These are phyloP conservation scores for Sitta carolinensis DNA, from an alignment of 2,797 vertebrate genomes.

Conservation along the genomic window DNA sequence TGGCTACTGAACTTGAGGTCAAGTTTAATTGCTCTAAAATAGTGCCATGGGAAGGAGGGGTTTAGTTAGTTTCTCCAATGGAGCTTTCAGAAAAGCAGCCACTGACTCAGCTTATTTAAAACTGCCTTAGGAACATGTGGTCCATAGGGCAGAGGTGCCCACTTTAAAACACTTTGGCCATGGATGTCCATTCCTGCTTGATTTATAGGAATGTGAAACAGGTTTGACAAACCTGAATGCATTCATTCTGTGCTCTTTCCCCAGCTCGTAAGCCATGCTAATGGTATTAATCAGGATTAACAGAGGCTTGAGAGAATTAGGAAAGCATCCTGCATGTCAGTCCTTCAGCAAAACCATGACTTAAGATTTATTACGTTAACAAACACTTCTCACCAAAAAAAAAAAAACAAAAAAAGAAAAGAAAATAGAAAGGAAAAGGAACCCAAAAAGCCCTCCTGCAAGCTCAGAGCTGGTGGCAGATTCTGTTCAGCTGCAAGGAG, in stretches of 20 bases:
- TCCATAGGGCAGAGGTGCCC: neutral
- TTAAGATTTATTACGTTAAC: neutral
- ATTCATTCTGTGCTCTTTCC: neutral
- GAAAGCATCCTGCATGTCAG: neutral
- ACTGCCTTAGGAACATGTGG: neutral
- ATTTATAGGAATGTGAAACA: neutral
- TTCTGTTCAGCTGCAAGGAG: neutral
- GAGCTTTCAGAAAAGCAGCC: neutral
- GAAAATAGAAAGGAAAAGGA: neutral
- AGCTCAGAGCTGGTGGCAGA: neutral
- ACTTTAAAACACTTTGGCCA: neutral
- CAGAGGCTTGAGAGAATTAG: slow-evolving; percentile 35
- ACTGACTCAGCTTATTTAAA: neutral
- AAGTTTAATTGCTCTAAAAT: neutral
- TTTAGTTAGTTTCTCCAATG: neutral
- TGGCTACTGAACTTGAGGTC: neutral
- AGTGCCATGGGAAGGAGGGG: neutral
- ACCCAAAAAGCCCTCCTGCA: neutral
- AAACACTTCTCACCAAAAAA: neutral
- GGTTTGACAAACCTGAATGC: neutral
- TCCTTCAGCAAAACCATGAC: neutral
- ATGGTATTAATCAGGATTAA: slow-evolving; percentile 52
- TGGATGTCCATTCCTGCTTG: neutral
- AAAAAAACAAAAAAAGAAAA: neutral
- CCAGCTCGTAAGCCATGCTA: slow-evolving; percentile 19